Base-by-base conservation (phyloP, 1,140 invertebrate species). In the Microplitis demolitor region DNA sequence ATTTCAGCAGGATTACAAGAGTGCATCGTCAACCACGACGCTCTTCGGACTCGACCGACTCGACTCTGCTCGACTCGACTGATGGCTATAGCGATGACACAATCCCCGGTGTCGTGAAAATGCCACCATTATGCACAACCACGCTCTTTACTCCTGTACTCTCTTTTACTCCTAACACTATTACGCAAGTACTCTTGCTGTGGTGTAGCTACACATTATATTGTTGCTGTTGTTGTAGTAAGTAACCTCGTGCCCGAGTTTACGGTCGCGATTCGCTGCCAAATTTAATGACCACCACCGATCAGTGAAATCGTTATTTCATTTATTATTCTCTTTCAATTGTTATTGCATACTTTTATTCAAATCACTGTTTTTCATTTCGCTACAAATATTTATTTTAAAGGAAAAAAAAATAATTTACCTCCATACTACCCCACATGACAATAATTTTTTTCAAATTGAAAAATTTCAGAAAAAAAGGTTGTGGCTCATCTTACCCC, bases 71-170 rank as follows among this genome's bases (percentile, higher is more conserved):
- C 24, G 24, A 24, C 24, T 24, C 24, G 24, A 24, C 53, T 61
- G 37, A 24, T 37, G 60, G 33, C 33, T 37, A 31, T 24, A n/a
- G 16, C 75, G 77, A 81, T 84, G 83, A 83, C 83, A 83, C 82
- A 84, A 84, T 82, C 39, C 39, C 39, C 39, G 39, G 39, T 45
- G 39, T 45, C 80, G 78, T 78, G 82, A 83, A 84, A 84, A 82
- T 83, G 78, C 80, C 78, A 82, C 77, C 76, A 80, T 84, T 83
- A 82, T 79, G 82, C 61, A 69, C 58, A 33, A 72, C 63, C 76
- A 70, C 69, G 54, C 58, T 58, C 74, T 78, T 64, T 8, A 45
- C 39, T 45, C 39, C 39, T 45, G 5, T 45, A 45, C 39, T 45
- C 39, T 45, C 39, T 8, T 45, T 45, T 45, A 45, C 39, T 45